Percentiles rank a stretch among this genome's conserved stretches.
phyloP scores from a whole-genome alignment of 2,888 invertebrate genomes.

The Melieria omissa region DNA sequence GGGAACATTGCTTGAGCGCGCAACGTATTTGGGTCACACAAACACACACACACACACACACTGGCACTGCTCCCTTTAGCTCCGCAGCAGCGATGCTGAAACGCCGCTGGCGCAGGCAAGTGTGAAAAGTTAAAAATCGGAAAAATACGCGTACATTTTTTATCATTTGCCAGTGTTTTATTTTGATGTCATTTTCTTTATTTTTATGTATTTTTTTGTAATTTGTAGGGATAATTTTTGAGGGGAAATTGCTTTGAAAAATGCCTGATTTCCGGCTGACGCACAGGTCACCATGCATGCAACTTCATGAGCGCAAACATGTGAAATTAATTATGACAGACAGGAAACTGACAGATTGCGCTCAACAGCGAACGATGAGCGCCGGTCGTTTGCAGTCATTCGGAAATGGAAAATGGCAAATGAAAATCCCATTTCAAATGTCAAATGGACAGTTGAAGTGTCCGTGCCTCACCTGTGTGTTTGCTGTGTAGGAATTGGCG shows the following conservation, averaged over 20 bases:
- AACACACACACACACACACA: background rate
- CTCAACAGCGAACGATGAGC: too few relatives aligned
- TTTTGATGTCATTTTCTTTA: background rate
- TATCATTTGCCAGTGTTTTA: background rate
- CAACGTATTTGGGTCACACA: background rate
- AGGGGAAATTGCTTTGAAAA: background rate
- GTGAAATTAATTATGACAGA: slow-evolving; percentile 27
- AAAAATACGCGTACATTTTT: background rate
- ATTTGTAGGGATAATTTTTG: background rate
- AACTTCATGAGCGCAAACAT: background rate
- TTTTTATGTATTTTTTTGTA: background rate
- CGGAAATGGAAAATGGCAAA: too few relatives aligned
- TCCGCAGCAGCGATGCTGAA: background rate
- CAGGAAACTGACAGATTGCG: slow-evolving; percentile 15
- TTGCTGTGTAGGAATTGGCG: too few relatives aligned
- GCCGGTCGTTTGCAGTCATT: too few relatives aligned
- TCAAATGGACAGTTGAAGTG: too few relatives aligned
- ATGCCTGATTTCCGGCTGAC: background rate
- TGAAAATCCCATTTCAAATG: too few relatives aligned
- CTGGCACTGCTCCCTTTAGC: background rate
- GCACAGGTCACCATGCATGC: too few relatives aligned
- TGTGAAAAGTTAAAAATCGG: slow-evolving; percentile 12
- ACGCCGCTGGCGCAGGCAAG: background rate
- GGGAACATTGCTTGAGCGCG: too few relatives aligned
- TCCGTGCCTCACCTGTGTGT: too few relatives aligned